Base-by-base conservation (phyloP, 1,140 invertebrate species). In the Drosophila repletoides region DNA sequence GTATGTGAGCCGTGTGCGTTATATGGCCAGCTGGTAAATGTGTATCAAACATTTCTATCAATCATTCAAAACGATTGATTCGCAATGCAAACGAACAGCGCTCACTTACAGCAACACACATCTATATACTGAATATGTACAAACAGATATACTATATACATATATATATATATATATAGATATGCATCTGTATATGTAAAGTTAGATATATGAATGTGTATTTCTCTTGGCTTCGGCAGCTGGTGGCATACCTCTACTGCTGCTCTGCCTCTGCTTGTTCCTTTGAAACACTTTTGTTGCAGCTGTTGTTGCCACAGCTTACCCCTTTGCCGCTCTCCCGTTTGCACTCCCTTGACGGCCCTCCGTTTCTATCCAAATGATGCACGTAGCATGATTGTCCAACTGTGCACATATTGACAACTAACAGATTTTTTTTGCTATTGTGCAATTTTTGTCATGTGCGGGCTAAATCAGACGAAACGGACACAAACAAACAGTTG, bases 1-100 rank as follows among this genome's bases (percentile, higher is more conserved):
- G 36, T 29, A 6, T 41, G 7, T 36, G 31, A n/a, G 12, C 6
- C 14, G 33, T 36, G 17, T 48, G 14, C 22, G 34, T 28, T 21
- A 9, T 24, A 41, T 9, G 46, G 55, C 58, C 72, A 68, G 58
- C 66, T 79, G 65, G 69, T 43, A 83, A 83, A 84, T 86, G 80
- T 74, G 68, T 84, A 80, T 80, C 61, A 80, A 84, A 84, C 75
- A 86, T 84, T 84, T 84, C 80, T 84, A 84, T 86, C 79, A 86
- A 84, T 84, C 79, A 86, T 84, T 84, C 79, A 84, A 65, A 80
- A 51, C 79, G 80, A 84, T 84, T 84, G 79, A 84, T 86, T 86
- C 67, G 49, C 68, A 83, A 83, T 83, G 77, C 76, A 81, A 81
- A 72, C 76, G 48, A 58, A 81, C 38, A 63, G 43, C 34, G 34